These are phyloP conservation scores for Procavia capensis DNA, from an alignment of 2,113 vertebrate genomes.

Conservation along the genomic window DNA sequence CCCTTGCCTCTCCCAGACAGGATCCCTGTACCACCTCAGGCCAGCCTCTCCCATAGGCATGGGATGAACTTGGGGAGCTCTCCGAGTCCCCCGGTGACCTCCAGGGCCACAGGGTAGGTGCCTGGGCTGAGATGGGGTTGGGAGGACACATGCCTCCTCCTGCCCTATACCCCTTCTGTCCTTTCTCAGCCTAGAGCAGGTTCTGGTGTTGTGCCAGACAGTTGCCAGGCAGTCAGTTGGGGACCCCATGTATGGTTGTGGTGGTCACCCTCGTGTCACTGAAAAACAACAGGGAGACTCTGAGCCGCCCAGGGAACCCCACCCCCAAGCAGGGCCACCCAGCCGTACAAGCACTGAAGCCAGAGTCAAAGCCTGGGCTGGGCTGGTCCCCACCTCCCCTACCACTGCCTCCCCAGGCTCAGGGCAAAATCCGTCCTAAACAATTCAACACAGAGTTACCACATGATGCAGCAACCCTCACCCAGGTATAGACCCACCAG, in stretches of 20 bases:
- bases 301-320: not conserved
- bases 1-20: fast-evolving
- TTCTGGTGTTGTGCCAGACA: fast-evolving
- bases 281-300: not conserved
- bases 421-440: fast-evolving
- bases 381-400: not conserved
- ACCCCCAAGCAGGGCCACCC: no score
- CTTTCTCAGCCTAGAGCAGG: not conserved
- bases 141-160: not conserved
- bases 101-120: fast-evolving
- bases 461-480: fast-evolving
- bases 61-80: not conserved
- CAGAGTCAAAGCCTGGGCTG: not conserved
- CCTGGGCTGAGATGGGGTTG: not conserved
- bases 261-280: fast-evolving
- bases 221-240: not conserved
- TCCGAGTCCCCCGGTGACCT: not conserved
- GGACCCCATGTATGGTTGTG: not conserved
- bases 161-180: fast-evolving
- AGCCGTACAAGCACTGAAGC: fast-evolving
- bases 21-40: not conserved
- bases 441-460: fast-evolving
- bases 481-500: fast-evolving
- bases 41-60: fast-evolving
- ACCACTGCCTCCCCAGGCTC: not conserved